Evolutionary conservation across 2,113 vertebrate genomes (phyloP), one percentile per base, ranked within the genome.

Genomic region (Trogon surrucura): DNA sequence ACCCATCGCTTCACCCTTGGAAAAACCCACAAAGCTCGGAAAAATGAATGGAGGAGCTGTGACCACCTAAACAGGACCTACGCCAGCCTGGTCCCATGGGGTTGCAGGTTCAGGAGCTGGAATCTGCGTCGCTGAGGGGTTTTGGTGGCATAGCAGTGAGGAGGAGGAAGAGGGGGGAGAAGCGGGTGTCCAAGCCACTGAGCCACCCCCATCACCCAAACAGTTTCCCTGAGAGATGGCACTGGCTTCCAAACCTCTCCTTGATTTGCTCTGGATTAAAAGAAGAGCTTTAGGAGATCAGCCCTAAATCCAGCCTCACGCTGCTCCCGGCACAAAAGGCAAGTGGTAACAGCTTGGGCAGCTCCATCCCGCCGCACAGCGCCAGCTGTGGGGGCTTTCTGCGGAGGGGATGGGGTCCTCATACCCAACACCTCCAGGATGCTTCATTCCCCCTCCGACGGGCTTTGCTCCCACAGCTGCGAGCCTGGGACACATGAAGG

Each of bases 311-410:
- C 96, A 73, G 75, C 88, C 85, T 78, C 90, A 94, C 51, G 57
- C 67, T 77, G 96, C 67, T 97, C 74, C 60, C 2, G 0, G 92
- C 65, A 98, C 97, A 98, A 98, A 94, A 95, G 97, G 32, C 45
- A 93, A 60, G 82, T 3, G 97, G 98, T 72, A 97, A 98, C 98
- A 98, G 98, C 97, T 98, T 97, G 97, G 47, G 17, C 38, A 57
- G 91, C 85, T 83, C 58, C 71, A 62, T 82, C 30, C 16, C 30
- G 16, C 72, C 65, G 80, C 89, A 25, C 27, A 2, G 50, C 9
- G 6, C 51, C 0, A 10, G 73, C 77, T 10, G 0, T 2, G 4
- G 71, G 66, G 29, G 20, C 7, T 88, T 26, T 44, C 67, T 85
- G 93, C 75, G 90, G 62, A 51, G 54, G 71, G 86, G 32, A 82